Base-by-base conservation (phyloP, 2,888 invertebrate genomes). In the Ectropis crepuscularia region DNA sequence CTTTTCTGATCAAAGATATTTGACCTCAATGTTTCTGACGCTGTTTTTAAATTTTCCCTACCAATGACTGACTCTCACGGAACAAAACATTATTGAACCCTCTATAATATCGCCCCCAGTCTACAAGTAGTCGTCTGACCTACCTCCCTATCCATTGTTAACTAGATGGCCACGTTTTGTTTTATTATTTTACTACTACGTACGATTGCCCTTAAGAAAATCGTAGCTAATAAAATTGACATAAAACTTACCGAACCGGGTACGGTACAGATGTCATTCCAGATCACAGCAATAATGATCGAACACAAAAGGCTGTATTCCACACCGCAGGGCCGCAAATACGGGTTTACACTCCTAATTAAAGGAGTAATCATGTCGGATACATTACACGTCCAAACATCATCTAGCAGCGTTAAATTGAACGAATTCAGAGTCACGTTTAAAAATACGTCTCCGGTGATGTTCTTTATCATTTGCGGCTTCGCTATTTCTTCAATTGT, bases 241-340 rank as follows among this genome's bases (percentile, higher is more conserved):
- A 61, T 57, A 68, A 59, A 63, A 82, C 79, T 85, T 88, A 89
- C 89, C 82, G 85, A 90, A 71, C 93, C 88, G 63, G 93, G 89
- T 16, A 92, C 92, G 60, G 94, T 93, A 82, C 94, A 94, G 57
- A 95, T 93, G 80, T 96, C 96, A 81, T 96, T 96, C 96, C 96
- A 97, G 88, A 97, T 96, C 70, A 96, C 95, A 77, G 95, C 95
- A 72, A 96, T 93, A 69, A 96, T 94, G 67, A 96, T 95, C 1
- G 97, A 96, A 76, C 96, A 96, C 69, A 97, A 94, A 62, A 97
- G 92, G 75, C 96, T 96, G 89, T 97, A 97, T 82, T 97, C 97
- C 65, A 97, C 96, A 57, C 96, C 96, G 80, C 96, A 96, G 0
- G 97, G 96, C 79, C 96, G 96, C 75, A 97, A 93, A 82, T 96